Evolutionary conservation across 2,888 invertebrate species (phyloP).

Genomic region (Minunthozetes semirufus): DNA sequence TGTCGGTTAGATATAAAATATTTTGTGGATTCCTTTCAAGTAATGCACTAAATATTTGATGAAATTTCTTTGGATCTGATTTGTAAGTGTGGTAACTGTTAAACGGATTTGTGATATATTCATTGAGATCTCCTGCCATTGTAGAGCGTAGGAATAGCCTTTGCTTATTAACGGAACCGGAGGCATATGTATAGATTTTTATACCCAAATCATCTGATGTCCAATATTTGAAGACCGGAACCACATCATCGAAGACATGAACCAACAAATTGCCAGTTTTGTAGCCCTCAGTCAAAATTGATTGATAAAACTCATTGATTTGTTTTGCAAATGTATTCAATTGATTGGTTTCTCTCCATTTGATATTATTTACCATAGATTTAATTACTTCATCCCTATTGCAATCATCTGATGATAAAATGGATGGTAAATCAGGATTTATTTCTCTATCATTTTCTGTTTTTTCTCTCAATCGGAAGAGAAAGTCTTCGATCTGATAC

Average conservation of each 20-base stretch:
- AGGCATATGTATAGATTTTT: constrained; percentile 30
- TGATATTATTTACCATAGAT: constrained; percentile 21
- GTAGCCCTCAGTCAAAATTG: constrained; percentile 25
- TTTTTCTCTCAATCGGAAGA: background rate
- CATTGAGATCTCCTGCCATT: background rate
- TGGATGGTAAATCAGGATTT: background rate
- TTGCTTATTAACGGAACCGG: constrained; percentile 24
- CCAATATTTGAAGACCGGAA: constrained; percentile 16
- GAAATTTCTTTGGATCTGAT: background rate
- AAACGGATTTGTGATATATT: background rate
- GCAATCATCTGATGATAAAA: constrained; percentile 46
- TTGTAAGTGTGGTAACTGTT: constrained; percentile 21
- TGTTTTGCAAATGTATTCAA: background rate
- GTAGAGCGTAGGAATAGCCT: constrained; percentile 21
- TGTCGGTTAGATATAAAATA: constrained; percentile 32
- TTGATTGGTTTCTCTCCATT: background rate
- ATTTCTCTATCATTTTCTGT: background rate
- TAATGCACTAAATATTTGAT: background rate
- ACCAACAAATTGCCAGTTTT: background rate
- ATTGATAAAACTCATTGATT: constrained; percentile 9
- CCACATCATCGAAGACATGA: constrained; percentile 26
- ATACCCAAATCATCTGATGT: constrained; percentile 1
- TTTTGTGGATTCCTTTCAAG: constrained; percentile 8
- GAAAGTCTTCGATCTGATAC: background rate
- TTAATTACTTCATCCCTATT: background rate